phyloP scores from a whole-genome alignment of 2,797 vertebrate genomes.

The Sebastes oblongus region DNA sequence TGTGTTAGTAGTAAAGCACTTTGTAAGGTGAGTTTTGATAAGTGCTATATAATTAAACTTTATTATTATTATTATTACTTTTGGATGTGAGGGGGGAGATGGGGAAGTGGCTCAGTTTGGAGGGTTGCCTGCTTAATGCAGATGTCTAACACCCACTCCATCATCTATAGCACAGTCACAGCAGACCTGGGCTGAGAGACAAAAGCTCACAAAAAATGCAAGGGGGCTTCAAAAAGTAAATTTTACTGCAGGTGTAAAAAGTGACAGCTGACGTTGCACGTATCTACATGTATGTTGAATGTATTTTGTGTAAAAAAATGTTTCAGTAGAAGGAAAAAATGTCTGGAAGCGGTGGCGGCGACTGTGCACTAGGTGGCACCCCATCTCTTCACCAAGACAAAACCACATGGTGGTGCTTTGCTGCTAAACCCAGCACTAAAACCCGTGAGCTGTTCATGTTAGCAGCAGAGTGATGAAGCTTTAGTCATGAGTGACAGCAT shows the following conservation, averaged over 20 bases:
- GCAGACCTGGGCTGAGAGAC: background rate
- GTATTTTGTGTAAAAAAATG: background rate
- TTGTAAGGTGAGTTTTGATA: no score
- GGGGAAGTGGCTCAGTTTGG: background rate
- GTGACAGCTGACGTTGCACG: background rate
- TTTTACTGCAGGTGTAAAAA: background rate
- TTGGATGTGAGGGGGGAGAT: background rate
- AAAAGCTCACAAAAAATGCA: background rate
- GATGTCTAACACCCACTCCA: conserved; percentile 16
- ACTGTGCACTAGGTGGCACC: conserved; percentile 84
- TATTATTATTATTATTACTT: background rate
- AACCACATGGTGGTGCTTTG: conserved; percentile 7
- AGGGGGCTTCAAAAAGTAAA: background rate
- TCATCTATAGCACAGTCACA: background rate
- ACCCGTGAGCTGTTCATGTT: conserved; percentile 17
- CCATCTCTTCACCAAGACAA: conserved; percentile 75
- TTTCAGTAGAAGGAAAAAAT: background rate
- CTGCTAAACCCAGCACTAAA: conserved; percentile 19
- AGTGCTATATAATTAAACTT: no score
- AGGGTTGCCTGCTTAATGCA: background rate
- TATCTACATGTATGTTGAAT: background rate
- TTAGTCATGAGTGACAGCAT: conserved; percentile 13
- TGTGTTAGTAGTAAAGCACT: no score
- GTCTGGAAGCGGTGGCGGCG: conserved; percentile 35
- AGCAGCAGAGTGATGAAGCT: conserved; percentile 21